Base-by-base conservation (phyloP, 2,113 vertebrate species). In the Pteropus alecto region DNA sequence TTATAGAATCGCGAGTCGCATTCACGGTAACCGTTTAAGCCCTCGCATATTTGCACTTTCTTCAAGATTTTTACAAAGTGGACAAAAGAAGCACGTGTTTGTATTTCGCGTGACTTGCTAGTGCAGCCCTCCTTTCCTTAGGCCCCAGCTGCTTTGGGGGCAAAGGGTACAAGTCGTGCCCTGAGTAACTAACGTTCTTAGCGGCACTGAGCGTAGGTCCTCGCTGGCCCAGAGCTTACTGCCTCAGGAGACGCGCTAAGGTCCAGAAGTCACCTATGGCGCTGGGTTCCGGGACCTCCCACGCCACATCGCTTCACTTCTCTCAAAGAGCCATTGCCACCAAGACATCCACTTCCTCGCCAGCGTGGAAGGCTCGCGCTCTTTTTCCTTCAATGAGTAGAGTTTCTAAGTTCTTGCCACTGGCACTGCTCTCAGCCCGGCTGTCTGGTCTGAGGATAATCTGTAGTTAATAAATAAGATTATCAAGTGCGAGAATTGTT, bases 381-480 rank as follows among this genome's bases (percentile, higher is more conserved):
- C 33, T 15, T n/a, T 46, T 22, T 60, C 84, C 26, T 30, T 43
- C 41, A 3, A 35, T 18, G 7, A 14, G 21, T 51, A n/a, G 22
- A 10, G 16, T 88, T 46, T 90, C n/a, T 43, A 48, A 56, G 83
- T 21, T 41, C n/a, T 79, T 43, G 11, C 19, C 30, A n/a, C 22
- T 13, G 33, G 30, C 33, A 0, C 48, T 0, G 9, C 21, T 16
- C 15, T 82, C 16, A 3, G 6, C 22, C 35, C 33, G 65, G 1
- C 71, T 58, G 3, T 61, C 56, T 6, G 43, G 19, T 60, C 54
- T 51, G 5, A 30, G 76, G 54, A 67, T 67, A 30, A 43, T 16
- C 18, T 54, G 46, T 54, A n/a, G 28, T 92, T 95, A 91, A 85
- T 88, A 85, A 95, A 70, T 26, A 78, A 70, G 28, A 91, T 93